Conservation (phyloP, 1,140 invertebrate species). For the Drosophila ohnishii region DNA sequence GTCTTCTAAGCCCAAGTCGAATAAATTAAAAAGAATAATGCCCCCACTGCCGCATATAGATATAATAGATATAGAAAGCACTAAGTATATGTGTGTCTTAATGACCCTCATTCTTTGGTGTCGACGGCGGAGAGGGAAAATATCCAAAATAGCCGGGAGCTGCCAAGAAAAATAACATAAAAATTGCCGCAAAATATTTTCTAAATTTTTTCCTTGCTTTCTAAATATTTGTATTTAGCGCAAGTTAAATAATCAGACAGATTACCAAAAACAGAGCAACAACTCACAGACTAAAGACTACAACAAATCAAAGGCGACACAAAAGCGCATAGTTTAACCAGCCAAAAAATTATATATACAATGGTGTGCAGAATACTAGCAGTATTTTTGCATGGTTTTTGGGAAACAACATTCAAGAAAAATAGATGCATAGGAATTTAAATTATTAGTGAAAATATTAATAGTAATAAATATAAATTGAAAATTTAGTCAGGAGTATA, state of each 20-base stretch:
- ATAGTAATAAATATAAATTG: no score
- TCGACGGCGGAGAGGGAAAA: constrained; percentile 25
- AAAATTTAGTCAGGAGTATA: neutral
- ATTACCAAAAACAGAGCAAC: constrained; percentile 69
- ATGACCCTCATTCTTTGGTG: constrained; percentile 68
- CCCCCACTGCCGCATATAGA: constrained; percentile 10
- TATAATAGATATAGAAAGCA: constrained; percentile 23
- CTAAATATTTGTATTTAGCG: constrained; percentile 80
- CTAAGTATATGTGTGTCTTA: constrained; percentile 54
- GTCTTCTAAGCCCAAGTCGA: constrained; percentile 28
- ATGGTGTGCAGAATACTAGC: neutral
- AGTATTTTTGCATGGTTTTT: neutral
- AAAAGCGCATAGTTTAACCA: constrained; percentile 31
- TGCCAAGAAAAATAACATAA: constrained; percentile 80
- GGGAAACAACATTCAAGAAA: neutral
- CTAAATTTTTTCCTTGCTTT: constrained; percentile 44
- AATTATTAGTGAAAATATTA: no score
- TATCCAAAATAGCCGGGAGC: constrained; percentile 40
- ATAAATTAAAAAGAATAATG: constrained; percentile 45
- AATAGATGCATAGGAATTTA: neutral
- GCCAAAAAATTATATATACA: constrained; percentile 3
- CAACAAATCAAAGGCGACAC: constrained; percentile 3
- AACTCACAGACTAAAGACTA: constrained; percentile 49
- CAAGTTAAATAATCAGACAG: constrained; percentile 81
- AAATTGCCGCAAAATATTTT: constrained; percentile 75